Percentiles rank a stretch among this genome's conserved stretches.
These are phyloP conservation scores for Eretmochelys imbricata DNA, from an alignment of 2,113 vertebrate genomes.

Conservation along the genomic window DNA sequence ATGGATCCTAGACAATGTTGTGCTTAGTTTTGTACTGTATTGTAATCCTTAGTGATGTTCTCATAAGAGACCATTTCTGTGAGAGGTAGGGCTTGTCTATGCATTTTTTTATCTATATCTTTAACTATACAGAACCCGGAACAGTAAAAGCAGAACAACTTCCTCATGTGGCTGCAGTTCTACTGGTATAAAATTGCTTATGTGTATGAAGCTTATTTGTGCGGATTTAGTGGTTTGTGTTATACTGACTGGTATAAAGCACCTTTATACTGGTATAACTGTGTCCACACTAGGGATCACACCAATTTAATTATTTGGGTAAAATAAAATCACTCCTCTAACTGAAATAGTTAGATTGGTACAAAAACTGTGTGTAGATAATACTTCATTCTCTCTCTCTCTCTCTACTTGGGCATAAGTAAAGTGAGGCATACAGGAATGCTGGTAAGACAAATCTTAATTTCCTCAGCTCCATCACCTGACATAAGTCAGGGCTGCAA, in stretches of 20 bases:
- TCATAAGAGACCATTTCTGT: not conserved
- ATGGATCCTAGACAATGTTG: not conserved
- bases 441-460: not conserved
- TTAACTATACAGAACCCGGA: not conserved
- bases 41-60: not conserved
- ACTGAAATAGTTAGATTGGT: not conserved
- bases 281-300: not conserved
- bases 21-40: not conserved
- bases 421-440: not conserved
- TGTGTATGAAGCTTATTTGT: not conserved
- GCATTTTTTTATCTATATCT: not conserved
- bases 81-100: not conserved
- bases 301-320: not conserved
- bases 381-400: not conserved
- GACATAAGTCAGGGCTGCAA: not conserved
- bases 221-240: not conserved
- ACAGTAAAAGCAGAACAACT: not conserved
- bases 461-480: not conserved
- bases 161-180: not conserved
- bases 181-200: not conserved
- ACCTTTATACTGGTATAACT: not conserved
- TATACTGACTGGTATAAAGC: not conserved
- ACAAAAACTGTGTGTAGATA: not conserved
- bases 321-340: not conserved
- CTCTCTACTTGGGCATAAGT: not conserved